Evolutionary conservation across 2,113 vertebrate genomes (phyloP).

Genomic region (Istiophorus platypterus): DNA sequence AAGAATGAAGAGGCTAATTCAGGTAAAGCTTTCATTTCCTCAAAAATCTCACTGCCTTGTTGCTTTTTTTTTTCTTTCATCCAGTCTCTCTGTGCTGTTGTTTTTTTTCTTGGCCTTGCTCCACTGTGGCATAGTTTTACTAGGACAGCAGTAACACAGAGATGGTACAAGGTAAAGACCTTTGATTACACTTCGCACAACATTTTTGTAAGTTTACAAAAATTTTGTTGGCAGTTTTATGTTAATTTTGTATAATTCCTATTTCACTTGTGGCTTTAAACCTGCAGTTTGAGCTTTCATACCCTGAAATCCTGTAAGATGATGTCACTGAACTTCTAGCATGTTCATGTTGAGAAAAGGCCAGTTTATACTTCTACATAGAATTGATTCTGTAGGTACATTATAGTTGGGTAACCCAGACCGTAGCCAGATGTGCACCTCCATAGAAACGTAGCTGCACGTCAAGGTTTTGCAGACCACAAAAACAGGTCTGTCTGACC

Average conservation of each 20-base stretch:
- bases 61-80: not conserved
- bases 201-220: not conserved
- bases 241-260: not conserved
- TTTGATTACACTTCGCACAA: not conserved
- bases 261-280: not conserved
- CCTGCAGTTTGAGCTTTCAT: not conserved
- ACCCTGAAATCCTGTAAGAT: not conserved
- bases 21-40: slow-evolving; percentile 35
- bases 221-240: not conserved
- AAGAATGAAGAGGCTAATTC: slow-evolving; percentile 46
- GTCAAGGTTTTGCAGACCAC: no score
- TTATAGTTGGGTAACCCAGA: no score
- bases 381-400: no score
- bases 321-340: no score
- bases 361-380: no score
- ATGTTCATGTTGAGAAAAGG: no score
- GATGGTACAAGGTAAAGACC: not conserved
- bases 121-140: slow-evolving; percentile 8
- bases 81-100: not conserved
- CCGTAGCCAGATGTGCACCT: no score
- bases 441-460: no score
- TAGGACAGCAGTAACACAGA: not conserved
- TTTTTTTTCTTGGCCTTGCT: not conserved
- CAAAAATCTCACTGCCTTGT: not conserved
- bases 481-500: no score